Evolutionary conservation across 2,797 vertebrate genomes (phyloP).

Genomic region (Pangasius krempfi): DNA sequence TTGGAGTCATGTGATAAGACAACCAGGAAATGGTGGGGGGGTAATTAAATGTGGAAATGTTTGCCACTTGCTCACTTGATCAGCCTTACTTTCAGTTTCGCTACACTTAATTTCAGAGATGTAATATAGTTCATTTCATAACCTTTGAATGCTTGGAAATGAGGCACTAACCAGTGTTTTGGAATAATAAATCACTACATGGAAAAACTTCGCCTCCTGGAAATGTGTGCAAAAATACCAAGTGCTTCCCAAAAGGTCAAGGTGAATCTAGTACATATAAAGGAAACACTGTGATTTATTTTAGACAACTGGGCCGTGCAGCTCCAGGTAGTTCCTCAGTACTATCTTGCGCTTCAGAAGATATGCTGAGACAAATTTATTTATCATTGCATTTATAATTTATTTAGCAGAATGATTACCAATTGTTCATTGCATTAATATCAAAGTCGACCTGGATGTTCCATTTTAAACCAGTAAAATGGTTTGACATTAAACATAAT

Average conservation of each 20-base stretch:
- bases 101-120: neutral
- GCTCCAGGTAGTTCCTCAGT: neutral
- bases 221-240: neutral
- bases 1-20: neutral
- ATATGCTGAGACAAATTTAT: neutral
- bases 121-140: neutral
- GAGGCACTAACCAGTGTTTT: neutral
- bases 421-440: neutral
- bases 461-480: neutral
- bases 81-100: neutral
- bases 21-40: neutral
- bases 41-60: neutral
- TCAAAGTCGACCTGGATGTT: neutral
- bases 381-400: neutral
- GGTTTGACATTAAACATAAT: neutral
- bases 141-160: neutral
- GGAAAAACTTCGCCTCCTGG: neutral
- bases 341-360: neutral
- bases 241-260: constrained; percentile 12
- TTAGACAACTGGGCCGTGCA: neutral
- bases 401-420: neutral
- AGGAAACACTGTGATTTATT: neutral
- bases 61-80: neutral
- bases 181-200: neutral
- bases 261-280: neutral